Percentiles rank a stretch among this genome's conserved stretches.
These are phyloP conservation scores for Danio kyathit DNA, from an alignment of 2,797 vertebrate species.

Conservation along the genomic window DNA sequence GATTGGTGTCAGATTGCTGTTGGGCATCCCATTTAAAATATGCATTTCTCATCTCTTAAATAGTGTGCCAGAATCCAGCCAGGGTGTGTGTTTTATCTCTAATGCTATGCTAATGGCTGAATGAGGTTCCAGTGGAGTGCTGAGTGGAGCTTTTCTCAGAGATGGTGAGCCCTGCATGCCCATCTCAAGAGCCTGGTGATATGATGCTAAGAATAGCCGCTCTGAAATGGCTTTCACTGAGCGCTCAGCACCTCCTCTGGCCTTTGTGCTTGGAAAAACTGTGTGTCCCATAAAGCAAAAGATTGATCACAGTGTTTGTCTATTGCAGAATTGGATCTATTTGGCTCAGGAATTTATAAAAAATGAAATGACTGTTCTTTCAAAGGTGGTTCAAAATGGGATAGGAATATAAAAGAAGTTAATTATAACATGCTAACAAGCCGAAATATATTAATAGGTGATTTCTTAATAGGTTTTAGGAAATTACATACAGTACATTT, in stretches of 20 bases:
- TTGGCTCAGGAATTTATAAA: neutral
- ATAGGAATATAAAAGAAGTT: neutral
- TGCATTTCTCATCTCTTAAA: constrained; percentile 65
- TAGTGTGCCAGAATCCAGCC: neutral
- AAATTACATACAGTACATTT: neutral
- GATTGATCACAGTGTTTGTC: neutral
- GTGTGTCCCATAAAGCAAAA: neutral
- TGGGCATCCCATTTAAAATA: constrained; percentile 52
- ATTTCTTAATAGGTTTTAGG: neutral
- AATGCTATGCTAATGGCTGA: constrained; percentile 37
- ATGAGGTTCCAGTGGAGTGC: constrained; percentile 19
- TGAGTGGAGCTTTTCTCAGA: constrained; percentile 40
- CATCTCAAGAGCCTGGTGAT: constrained; percentile 54
- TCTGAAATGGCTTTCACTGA: constrained; percentile 3
- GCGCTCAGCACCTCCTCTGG: constrained; percentile 19
- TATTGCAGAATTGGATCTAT: neutral
- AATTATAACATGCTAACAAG: neutral
- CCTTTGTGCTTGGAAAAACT: neutral
- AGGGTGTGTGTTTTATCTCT: neutral
- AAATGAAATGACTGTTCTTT: neutral
- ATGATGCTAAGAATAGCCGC: constrained; percentile 49
- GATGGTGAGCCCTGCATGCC: constrained; percentile 20
- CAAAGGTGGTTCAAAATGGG: neutral
- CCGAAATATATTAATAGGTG: neutral
- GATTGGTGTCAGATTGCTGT: constrained; percentile 26